Base-by-base conservation (phyloP, 2,113 vertebrate genomes). In the Prolemur simus region DNA sequence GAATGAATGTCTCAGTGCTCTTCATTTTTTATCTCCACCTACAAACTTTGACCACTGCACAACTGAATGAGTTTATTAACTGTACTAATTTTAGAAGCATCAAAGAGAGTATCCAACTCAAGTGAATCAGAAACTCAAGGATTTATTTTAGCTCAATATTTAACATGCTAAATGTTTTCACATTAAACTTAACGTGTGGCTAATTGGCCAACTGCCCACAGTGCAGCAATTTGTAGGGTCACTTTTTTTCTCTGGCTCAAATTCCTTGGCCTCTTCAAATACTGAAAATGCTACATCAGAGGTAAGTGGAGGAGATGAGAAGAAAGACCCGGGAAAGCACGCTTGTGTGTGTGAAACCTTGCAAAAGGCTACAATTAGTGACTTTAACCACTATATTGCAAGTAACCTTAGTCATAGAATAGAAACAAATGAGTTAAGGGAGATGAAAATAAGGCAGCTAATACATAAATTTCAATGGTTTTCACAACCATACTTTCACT, bases 71-170 rank as follows among this genome's bases (percentile, higher is more conserved):
- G 77, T 34, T 87, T 73, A 68, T 74, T 86, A 92, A 29, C 32
- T 84, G 12, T 87, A n/a, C 34, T 94, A 8, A 63, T 63, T 95
- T 95, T 83, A 82, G 47, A 96, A 73, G 27, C 23, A 37, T 78
- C 34, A 56, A 56, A 63, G 37, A 69, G 32, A n/a, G 2, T 94
- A 47, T 37, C 66, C 49, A 87, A 25, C 10, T 27, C 34, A 52
- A 82, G 66, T 86, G n/a, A 91, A 94, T n/a, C 49, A 95, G 64
- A 77, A 89, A 47, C 54, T 87, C 34, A 7, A 71, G 63, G n/a
- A 21, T 66, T 93, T 66, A 29, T 39, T 69, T 56, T 47, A 87
- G 88, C 77, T 90, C 63, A 54, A 2, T 78, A 42, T 78, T 82
- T 94, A 92, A 94, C 11, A 47, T 32, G 20, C 25, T 81, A 7